Evolutionary conservation across 2,888 invertebrate species (phyloP), one percentile per base, ranked within the genome.

Genomic region (Coelogynopora nodosa): DNA sequence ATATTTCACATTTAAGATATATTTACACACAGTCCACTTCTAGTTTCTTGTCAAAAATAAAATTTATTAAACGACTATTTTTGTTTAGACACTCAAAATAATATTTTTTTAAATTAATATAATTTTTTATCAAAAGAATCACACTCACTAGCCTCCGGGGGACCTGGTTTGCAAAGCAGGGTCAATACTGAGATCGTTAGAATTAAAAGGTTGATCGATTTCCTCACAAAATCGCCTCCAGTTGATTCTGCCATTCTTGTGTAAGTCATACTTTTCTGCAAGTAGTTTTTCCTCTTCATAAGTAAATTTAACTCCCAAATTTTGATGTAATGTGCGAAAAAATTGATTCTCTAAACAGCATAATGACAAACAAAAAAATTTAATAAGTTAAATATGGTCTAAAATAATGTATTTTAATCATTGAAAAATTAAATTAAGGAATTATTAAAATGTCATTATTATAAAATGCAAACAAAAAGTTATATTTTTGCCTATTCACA

Each of bases 321-420:
- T 91, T 84, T 90, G 90, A 90, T 91, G 91, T 30, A 92, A 88
- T 85, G 91, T 90, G 86, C 92, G 89, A 86, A 91, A 91, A 88
- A 92, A 92, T 88, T 92, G 92, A 18, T 90, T 89, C 18, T 88
- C 92, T 92, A 88, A n/a, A 89, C 88, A 84, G 84, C 28, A 1
- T n/a, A 49, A 10, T 49, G 10, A 5, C 5, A 10, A 49, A 10
- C 5, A 49, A 49, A 10, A 67, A 29, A 67, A 28, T 0, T 2
- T n/a, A 30, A 30, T 74, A 49, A n/a, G 67, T 67, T 67, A 23
- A 29, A 84, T 10, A 5, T 29, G 84, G 23, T 27, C 13, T 30
- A 27, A 0, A 0, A 0, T 81, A 0, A 29, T 13, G 26, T 13
- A 84, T 0, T 18, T 27, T 0, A 0, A 81, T 10, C 18, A 84